A percentile compares a stretch with the other conserved stretches of the same genome.
These are phyloP conservation scores for Montipora cactus DNA, from an alignment of 64 coral and sea anemone species.

Conservation along the genomic window DNA sequence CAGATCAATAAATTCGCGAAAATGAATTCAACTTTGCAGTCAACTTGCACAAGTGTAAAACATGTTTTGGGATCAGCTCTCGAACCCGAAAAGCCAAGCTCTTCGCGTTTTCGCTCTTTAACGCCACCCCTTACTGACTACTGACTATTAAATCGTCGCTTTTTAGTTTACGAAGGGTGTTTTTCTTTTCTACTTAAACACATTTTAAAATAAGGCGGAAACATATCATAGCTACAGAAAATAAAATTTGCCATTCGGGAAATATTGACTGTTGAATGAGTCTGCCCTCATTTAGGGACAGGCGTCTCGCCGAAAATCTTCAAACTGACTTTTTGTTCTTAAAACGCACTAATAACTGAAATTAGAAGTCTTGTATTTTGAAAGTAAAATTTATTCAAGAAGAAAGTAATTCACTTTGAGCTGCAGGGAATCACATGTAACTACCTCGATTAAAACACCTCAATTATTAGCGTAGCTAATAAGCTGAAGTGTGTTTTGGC, in stretches of 20 bases:
- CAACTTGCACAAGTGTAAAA: too few species aligned
- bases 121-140: too few species aligned
- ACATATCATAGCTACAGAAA: neutral
- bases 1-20: too few species aligned
- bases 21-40: too few species aligned
- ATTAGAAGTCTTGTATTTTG: slow-evolving; percentile 79
- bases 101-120: too few species aligned
- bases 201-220: neutral
- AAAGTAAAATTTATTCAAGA: slow-evolving; percentile 85
- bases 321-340: neutral
- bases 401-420: slow-evolving; percentile 28
- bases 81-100: too few species aligned
- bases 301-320: neutral
- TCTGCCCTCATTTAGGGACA: neutral
- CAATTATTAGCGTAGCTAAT: slow-evolving; percentile 4
- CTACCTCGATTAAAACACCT: slow-evolving; percentile 1
- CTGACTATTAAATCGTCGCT: too few species aligned
- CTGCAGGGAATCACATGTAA: slow-evolving; percentile 19
- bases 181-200: neutral
- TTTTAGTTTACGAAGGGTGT: neutral
- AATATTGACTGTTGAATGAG: neutral
- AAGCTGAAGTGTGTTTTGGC: slow-evolving; percentile 30
- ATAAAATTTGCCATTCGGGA: neutral
- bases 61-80: too few species aligned
- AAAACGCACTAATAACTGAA: slow-evolving; percentile 63